phyloP scores from a whole-genome alignment of 2,113 vertebrate genomes.

The Tachycineta bicolor region DNA sequence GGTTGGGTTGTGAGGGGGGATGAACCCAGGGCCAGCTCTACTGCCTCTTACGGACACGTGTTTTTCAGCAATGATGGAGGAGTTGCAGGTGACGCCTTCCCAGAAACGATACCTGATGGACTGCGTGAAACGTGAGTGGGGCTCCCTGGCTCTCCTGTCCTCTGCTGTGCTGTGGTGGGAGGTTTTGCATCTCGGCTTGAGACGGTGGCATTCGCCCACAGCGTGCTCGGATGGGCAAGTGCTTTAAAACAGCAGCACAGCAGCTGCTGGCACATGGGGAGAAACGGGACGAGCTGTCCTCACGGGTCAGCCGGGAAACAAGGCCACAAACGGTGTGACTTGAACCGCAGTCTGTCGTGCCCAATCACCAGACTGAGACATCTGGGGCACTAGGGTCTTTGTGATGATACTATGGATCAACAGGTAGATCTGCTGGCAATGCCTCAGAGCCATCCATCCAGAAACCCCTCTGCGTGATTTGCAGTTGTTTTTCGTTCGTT shows the following conservation, averaged over 20 bases:
- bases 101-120: constrained; percentile 81
- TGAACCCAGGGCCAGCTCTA: neutral
- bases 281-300: accelerated
- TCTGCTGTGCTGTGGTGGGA: neutral
- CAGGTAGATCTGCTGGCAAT: neutral
- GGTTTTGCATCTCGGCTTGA: neutral
- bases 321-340: accelerated
- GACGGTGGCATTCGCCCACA: accelerated
- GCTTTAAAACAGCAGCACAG: neutral
- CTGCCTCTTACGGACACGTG: neutral
- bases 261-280: neutral
- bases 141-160: no score
- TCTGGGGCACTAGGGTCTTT: neutral
- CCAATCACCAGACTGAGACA: neutral
- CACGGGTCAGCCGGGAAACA: neutral
- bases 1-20: no score
- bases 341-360: neutral
- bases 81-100: constrained; percentile 78
- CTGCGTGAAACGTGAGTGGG: constrained; percentile 76
- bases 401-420: neutral
- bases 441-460: neutral
- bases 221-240: neutral
- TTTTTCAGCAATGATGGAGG: constrained; percentile 88
- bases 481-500: neutral
- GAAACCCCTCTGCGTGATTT: neutral